Percentiles rank a stretch among this genome's conserved stretches.
Evolutionary conservation across 2,113 vertebrate genomes (phyloP).

Genomic region (Chaetura pelagica): DNA sequence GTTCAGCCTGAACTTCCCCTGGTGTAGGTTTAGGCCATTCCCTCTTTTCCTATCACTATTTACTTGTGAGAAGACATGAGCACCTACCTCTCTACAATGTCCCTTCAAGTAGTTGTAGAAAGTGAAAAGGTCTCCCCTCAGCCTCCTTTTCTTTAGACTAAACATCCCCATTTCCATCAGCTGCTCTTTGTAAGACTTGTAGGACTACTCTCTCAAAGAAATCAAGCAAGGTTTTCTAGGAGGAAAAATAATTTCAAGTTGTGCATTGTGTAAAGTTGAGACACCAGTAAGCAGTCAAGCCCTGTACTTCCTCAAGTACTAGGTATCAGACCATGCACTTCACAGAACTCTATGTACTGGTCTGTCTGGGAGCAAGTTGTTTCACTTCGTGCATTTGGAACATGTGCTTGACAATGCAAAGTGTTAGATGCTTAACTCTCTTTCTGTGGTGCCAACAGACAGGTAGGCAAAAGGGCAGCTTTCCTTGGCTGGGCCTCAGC

Average conservation of each 20-base stretch:
- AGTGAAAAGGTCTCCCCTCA: no score
- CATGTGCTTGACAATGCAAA: background rate
- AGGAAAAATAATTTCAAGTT: background rate
- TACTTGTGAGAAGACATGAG: no score
- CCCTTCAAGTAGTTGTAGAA: no score
- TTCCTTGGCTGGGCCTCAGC: background rate
- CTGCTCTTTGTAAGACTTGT: no score
- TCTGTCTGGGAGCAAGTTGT: background rate
- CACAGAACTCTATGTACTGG: fast-evolving
- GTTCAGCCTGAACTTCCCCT: no score
- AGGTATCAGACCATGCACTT: background rate
- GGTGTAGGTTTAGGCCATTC: no score
- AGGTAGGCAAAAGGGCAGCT: background rate
- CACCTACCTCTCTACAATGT: no score
- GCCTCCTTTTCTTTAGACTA: no score
- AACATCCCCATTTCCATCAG: no score
- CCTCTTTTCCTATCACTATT: no score
- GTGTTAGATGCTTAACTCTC: background rate
- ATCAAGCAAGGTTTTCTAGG: background rate
- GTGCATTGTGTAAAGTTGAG: background rate
- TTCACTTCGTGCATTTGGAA: background rate
- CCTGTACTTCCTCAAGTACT: background rate
- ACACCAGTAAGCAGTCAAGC: background rate
- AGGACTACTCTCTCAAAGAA: background rate
- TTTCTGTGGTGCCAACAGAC: background rate